phyloP scores from a whole-genome alignment of 53 echinoderm and acorn worm genomes.

The Luidia sarsii region DNA sequence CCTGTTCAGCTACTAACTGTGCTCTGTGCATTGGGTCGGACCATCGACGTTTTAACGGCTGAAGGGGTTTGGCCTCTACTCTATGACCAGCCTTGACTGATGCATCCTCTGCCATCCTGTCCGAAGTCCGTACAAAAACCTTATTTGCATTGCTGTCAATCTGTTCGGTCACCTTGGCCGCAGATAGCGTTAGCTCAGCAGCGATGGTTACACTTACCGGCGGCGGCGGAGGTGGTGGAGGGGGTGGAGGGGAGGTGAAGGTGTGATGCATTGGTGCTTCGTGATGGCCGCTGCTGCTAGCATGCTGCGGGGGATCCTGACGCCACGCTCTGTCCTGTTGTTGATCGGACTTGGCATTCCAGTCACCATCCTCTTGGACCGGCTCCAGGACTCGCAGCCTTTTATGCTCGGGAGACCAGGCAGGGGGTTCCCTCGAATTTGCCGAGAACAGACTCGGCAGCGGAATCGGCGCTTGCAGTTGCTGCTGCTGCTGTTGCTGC shows the following conservation, averaged over 20 bases:
- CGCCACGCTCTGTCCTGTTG: slow-evolving; percentile 29
- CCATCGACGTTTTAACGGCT: slow-evolving; percentile 85
- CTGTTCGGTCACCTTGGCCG: slow-evolving; percentile 1
- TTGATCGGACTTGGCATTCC: slow-evolving; percentile 6
- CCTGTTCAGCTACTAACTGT: slow-evolving; percentile 45
- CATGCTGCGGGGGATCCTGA: slow-evolving; percentile 13
- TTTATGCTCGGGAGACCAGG: slow-evolving; percentile 36
- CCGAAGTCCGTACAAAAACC: slow-evolving; percentile 56
- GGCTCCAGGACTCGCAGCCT: slow-evolving; percentile 37
- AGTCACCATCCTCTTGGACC: slow-evolving; percentile 29
- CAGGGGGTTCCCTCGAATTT: slow-evolving; percentile 7
- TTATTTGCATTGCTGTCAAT: slow-evolving; percentile 55
- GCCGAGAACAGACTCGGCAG: slow-evolving; percentile 10
- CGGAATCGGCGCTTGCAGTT: slow-evolving; percentile 10
- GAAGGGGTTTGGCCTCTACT: slow-evolving; percentile 62
- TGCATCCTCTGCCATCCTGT: slow-evolving; percentile 12
- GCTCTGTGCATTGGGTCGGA: slow-evolving; percentile 84
- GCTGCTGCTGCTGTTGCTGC: neutral
- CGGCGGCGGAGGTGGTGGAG: no score
- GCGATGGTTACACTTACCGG: neutral
- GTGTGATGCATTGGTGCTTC: slow-evolving; percentile 14
- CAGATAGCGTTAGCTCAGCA: neutral
- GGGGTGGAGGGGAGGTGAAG: neutral
- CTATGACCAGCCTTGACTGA: slow-evolving; percentile 8
- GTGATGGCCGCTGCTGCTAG: neutral